Evolutionary conservation across 1,140 invertebrate species (phyloP), one percentile per base, ranked within the genome.

Genomic region (Solen grandis): DNA sequence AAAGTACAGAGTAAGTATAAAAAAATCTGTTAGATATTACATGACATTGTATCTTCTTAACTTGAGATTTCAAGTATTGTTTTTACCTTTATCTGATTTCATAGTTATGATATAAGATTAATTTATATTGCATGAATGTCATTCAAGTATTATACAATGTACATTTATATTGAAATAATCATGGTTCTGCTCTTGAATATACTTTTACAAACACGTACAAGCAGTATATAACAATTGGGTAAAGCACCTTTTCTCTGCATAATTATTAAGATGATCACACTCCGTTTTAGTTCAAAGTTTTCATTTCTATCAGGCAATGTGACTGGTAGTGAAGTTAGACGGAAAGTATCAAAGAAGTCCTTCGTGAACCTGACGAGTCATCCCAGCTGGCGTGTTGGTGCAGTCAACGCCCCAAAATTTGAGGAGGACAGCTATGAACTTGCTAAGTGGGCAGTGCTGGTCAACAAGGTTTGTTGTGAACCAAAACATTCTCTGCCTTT

Each of bases 371-470:
- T 88, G 22, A 82, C 73, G 31, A 83, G 66, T 65, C 57, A 85
- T 29, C 85, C 84, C 63, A 79, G 85, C 27, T 91, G 86, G 86
- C 38, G 60, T 16, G 59, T 55, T 31, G 72, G 55, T 55, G 88
- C 90, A 62, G 60, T 73, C 29, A 81, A 85, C 29, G 66, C 65
- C 8, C 89, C 88, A n/a, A 36, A 70, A 4, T 87, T 84, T 83
- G 81, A 89, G 77, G 86, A 90, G 69, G 57, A 84, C n/a, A 54
- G 62, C 41, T 87, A 81, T 84, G 84, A 85, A 55, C 60, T 90
- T 27, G 87, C 87, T 19, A 90, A 91, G 68, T 87, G 86, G 84
- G 75, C 75, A 36, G 22, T 88, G 25, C 85, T 88, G 33, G 68
- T 69, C 2, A 69, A 33, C 50, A 29, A 50, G 22, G 66, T 69